These are phyloP conservation scores for Bombus confusus DNA, from an alignment of 1,140 invertebrate genomes.

Conservation along the genomic window DNA sequence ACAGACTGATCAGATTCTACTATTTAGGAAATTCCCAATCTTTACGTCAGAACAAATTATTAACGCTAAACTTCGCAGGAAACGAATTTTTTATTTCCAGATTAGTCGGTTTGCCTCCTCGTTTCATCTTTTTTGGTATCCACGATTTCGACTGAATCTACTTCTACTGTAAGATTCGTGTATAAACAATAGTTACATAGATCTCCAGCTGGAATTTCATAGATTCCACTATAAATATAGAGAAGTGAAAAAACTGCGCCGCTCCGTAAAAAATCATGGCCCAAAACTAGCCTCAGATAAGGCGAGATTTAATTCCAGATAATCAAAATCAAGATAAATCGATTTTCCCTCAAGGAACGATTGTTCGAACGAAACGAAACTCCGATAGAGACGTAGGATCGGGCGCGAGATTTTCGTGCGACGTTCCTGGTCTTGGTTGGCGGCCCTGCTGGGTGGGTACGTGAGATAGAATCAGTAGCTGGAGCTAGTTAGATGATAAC, in stretches of 20 bases:
- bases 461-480: slow-evolving; percentile 82
- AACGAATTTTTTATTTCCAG: not conserved
- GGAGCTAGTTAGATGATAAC: slow-evolving; percentile 83
- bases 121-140: too few species aligned
- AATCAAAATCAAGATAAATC: not conserved
- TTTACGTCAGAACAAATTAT: too few species aligned
- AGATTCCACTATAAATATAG: not conserved
- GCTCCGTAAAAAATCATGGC: too few species aligned
- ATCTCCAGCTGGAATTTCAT: not conserved
- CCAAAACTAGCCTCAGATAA: not conserved
- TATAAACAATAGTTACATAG: too few species aligned
- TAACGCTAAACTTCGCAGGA: not conserved
- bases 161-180: too few species aligned
- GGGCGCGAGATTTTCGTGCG: slow-evolving; percentile 65
- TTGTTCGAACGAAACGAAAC: not conserved
- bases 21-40: too few species aligned
- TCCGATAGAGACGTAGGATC: slow-evolving; percentile 49
- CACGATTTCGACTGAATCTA: too few species aligned
- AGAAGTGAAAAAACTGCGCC: not conserved
- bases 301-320: not conserved
- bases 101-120: too few species aligned
- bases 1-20: too few species aligned
- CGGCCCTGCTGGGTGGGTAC: slow-evolving; percentile 79
- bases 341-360: not conserved
- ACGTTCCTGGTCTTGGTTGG: slow-evolving; percentile 76